Evolutionary conservation across 2,888 invertebrate genomes (phyloP).

Genomic region (Melipona bicolor): DNA sequence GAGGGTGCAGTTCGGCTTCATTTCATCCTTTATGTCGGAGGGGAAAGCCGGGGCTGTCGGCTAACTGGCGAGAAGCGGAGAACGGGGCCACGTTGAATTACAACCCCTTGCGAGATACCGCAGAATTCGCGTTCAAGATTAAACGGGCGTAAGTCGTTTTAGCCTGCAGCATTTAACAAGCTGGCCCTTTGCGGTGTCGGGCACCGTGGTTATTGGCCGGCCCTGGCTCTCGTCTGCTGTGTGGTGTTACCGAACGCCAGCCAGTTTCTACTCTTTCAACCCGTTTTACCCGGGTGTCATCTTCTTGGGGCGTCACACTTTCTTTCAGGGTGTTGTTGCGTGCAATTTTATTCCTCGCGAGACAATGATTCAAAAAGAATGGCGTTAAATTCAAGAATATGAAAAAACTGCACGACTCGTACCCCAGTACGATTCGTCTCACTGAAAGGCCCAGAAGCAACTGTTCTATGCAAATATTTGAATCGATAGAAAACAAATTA

Average conservation of each 20-base stretch:
- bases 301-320: no score
- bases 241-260: constrained; percentile 39
- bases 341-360: neutral
- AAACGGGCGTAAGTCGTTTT: constrained; percentile 82
- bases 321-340: neutral
- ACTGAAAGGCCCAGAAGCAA: no score
- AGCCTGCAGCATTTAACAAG: constrained; percentile 73
- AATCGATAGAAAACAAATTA: no score
- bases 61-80: constrained; percentile 52
- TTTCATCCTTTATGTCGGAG: constrained; percentile 80
- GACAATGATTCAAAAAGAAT: neutral
- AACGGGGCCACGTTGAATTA: constrained; percentile 79
- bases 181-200: constrained; percentile 62
- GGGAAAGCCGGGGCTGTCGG: constrained; percentile 44
- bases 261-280: constrained; percentile 29
- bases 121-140: constrained; percentile 83
- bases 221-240: no score
- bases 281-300: no score
- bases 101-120: constrained; percentile 83
- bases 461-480: no score
- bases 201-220: no score
- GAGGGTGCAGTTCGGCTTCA: constrained; percentile 81
- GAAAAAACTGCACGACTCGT: no score
- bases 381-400: neutral
- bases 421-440: no score